Evolutionary conservation across 1,140 invertebrate genomes (phyloP).

Genomic region (Microvelia longipes): DNA sequence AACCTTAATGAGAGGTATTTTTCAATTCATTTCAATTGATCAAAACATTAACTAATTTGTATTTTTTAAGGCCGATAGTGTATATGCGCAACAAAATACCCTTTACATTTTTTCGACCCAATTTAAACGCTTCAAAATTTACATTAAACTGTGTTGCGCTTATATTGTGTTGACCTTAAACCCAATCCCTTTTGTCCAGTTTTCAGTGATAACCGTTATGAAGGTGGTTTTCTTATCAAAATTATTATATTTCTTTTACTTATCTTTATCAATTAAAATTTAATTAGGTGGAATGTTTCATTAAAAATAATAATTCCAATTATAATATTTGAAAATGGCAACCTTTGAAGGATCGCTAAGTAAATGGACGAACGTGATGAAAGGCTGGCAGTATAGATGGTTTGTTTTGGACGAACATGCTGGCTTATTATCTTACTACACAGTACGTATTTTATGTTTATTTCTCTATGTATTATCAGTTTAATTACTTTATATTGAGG

Average conservation of each 20-base stretch:
- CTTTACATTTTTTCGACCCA: too few species aligned
- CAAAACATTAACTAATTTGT: too few species aligned
- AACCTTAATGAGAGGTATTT: too few species aligned
- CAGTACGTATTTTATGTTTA: conserved; percentile 48
- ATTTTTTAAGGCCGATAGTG: too few species aligned
- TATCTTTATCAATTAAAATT: not conserved
- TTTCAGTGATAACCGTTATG: not conserved
- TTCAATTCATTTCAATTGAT: too few species aligned
- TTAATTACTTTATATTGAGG: conserved; percentile 6
- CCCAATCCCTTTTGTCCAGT: too few species aligned
- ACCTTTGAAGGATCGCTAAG: conserved; percentile 94
- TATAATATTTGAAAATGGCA: conserved; percentile 31
- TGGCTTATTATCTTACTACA: conserved; percentile 90
- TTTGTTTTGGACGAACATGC: conserved; percentile 95
- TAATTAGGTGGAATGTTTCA: too few species aligned
- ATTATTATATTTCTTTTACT: not conserved
- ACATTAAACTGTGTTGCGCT: too few species aligned
- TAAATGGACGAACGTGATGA: conserved; percentile 99
- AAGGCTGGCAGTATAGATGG: conserved; percentile 99
- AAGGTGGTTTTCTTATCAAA: not conserved
- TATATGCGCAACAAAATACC: too few species aligned
- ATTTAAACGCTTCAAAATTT: too few species aligned
- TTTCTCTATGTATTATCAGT: conserved; percentile 5
- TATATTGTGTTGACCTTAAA: too few species aligned
- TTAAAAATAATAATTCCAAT: too few species aligned